phyloP scores from a whole-genome alignment of 2,797 vertebrate genomes.

The Tapirus indicus region DNA sequence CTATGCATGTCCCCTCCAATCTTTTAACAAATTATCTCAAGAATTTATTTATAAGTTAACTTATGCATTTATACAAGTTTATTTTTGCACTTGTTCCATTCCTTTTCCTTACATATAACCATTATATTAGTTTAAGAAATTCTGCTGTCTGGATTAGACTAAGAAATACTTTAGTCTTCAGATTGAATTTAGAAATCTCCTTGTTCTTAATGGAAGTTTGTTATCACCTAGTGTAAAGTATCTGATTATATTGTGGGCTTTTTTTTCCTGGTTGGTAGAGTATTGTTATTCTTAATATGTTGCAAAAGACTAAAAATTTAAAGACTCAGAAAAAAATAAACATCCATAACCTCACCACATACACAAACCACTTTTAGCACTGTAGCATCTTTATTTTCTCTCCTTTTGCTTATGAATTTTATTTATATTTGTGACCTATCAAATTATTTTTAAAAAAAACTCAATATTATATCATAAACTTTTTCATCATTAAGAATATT shows the following conservation, averaged over 20 bases:
- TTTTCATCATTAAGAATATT: background rate
- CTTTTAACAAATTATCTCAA: background rate
- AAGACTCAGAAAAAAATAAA: background rate
- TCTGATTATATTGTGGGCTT: background rate
- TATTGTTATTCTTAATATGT: constrained; percentile 4
- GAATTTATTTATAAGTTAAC: background rate
- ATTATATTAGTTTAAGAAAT: background rate
- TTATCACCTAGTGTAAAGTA: background rate
- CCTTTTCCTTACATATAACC: background rate
- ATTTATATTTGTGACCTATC: background rate
- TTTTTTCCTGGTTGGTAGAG: background rate
- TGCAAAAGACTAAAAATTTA: background rate
- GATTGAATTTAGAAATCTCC: background rate
- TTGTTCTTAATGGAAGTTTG: background rate
- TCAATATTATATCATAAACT: background rate
- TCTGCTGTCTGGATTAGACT: background rate
- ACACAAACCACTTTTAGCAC: background rate
- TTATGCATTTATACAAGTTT: background rate
- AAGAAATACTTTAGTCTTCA: background rate
- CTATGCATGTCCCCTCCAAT: background rate
- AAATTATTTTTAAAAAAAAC: background rate
- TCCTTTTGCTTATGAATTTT: background rate
- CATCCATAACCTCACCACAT: background rate
- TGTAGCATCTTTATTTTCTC: background rate
- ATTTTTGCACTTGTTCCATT: background rate